Conservation (phyloP, 2,113 vertebrate species). For the Ceratotherium simum region DNA sequence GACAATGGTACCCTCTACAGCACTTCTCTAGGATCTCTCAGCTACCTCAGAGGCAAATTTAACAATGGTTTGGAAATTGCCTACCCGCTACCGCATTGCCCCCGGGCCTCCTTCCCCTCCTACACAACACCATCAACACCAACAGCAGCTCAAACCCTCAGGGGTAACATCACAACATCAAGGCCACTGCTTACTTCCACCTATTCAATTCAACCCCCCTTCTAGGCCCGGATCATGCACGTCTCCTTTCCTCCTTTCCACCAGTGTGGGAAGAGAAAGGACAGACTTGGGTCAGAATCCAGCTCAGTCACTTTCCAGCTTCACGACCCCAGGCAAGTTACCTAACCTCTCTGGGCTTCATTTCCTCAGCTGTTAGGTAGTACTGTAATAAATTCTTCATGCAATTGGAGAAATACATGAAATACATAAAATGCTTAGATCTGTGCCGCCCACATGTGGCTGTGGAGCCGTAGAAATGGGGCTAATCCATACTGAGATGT, state of each 20-base stretch:
- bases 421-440: not conserved
- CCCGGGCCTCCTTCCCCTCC: not conserved
- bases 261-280: not conserved
- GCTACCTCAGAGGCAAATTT: not conserved
- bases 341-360: not conserved
- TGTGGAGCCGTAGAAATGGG: not conserved
- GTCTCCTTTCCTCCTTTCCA: not conserved
- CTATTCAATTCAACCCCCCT: slow-evolving; percentile 12
- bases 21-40: not conserved
- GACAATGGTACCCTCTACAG: not conserved
- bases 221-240: not conserved
- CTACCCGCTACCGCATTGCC: not conserved
- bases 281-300: not conserved
- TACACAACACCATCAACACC: not conserved
- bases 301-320: slow-evolving; percentile 19
- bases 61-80: not conserved
- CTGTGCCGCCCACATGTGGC: not conserved
- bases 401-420: not conserved
- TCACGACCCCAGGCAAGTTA: not conserved
- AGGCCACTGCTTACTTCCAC: not conserved
- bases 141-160: not conserved
- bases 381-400: not conserved
- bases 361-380: not conserved
- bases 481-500: not conserved
- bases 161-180: not conserved